Conservation (phyloP, 2,888 invertebrate species). For the Rhopalosiphum nymphaeae region DNA sequence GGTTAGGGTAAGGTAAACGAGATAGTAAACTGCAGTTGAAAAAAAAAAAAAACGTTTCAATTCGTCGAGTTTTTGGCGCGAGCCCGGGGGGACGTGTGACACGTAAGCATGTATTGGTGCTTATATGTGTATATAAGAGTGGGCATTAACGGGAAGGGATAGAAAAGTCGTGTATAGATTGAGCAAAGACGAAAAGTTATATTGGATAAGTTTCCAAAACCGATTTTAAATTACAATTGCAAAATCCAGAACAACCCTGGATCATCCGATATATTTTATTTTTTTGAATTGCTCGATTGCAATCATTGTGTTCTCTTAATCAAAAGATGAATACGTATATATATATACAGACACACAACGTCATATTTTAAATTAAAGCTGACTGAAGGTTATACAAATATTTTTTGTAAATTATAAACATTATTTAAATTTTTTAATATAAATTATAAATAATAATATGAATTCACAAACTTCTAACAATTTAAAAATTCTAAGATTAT, state of each 20-base stretch:
- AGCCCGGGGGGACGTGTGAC: constrained; percentile 57
- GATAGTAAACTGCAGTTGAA: constrained; percentile 43
- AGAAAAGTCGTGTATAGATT: not conserved
- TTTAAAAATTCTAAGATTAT: not conserved
- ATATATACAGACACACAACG: not conserved
- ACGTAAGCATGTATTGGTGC: constrained; percentile 8
- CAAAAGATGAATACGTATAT: not conserved
- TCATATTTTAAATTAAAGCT: not conserved
- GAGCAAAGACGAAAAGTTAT: constrained; percentile 57
- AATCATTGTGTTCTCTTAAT: not conserved
- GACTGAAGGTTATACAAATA: not conserved
- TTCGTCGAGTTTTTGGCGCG: constrained; percentile 56
- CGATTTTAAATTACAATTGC: constrained; percentile 60
- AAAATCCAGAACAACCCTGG: not conserved
- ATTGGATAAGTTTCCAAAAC: constrained; percentile 61
- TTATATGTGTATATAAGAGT: not conserved
- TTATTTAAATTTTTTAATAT: too few species aligned
- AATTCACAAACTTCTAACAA: not conserved
- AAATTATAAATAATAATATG: not conserved
- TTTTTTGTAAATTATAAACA: not conserved
- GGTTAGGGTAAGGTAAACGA: constrained; percentile 51
- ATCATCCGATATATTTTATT: constrained; percentile 39
- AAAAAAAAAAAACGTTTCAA: constrained; percentile 58
- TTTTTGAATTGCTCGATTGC: constrained; percentile 38
- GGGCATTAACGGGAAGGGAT: constrained; percentile 20